Percentiles rank a stretch among this genome's conserved stretches.
Conservation (phyloP, 30 jellyfish, hydroid and myxozoan species). For the Aurelia coerulea region DNA sequence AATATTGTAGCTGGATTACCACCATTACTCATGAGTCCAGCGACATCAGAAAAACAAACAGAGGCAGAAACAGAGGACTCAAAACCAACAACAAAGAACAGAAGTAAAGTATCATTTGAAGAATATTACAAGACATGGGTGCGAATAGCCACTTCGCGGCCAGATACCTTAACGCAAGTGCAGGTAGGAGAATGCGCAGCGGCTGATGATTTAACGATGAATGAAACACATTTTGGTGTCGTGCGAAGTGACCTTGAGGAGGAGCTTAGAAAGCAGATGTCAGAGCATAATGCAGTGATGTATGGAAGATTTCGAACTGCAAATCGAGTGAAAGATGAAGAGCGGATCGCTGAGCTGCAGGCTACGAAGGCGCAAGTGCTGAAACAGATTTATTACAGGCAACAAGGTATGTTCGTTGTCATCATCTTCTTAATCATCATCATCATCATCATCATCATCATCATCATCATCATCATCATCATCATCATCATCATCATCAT, state of each 20-base stretch:
- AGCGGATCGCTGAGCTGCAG: constrained; percentile 52
- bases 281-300: constrained; percentile 73
- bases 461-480: no score
- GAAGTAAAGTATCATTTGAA: constrained; percentile 50
- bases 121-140: constrained; percentile 71
- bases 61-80: neutral
- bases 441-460: no score
- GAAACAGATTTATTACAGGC: constrained; percentile 42
- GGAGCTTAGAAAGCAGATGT: constrained; percentile 61
- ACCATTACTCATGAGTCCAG: constrained; percentile 46
- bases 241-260: constrained; percentile 63
- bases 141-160: constrained; percentile 71
- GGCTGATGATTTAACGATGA: constrained; percentile 25
- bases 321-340: constrained; percentile 21
- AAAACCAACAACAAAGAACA: neutral
- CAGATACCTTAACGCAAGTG: constrained; percentile 20
- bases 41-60: neutral
- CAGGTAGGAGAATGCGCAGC: constrained; percentile 4
- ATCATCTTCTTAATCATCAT: neutral
- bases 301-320: constrained; percentile 58
- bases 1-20: constrained; percentile 51
- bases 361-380: constrained; percentile 68
- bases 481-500: no score
- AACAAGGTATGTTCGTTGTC: constrained; percentile 16
- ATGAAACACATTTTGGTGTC: constrained; percentile 56